These are phyloP conservation scores for Drosophila flavopinicola DNA, from an alignment of 2,888 invertebrate genomes.

Conservation along the genomic window DNA sequence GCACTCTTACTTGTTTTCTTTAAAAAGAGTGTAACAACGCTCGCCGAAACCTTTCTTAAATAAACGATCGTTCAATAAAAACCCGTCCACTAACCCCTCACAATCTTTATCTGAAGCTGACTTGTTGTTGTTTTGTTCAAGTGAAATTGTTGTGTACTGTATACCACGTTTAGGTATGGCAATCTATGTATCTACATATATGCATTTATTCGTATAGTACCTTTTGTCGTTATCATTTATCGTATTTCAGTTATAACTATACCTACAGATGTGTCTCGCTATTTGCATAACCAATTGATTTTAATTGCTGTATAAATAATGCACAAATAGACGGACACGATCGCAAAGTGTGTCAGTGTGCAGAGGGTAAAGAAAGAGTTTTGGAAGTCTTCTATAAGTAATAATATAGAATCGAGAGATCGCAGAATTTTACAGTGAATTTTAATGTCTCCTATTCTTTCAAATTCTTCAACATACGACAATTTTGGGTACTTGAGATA, in stretches of 20 bases:
- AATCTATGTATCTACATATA: slow-evolving; percentile 30
- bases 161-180: slow-evolving; percentile 60
- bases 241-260: slow-evolving; percentile 21
- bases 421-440: neutral
- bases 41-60: slow-evolving; percentile 75
- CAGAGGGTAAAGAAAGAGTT: neutral
- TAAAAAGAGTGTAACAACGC: slow-evolving; percentile 25
- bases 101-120: slow-evolving; percentile 5
- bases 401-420: neutral
- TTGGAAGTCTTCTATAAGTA: too few relatives aligned
- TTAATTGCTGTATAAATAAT: slow-evolving; percentile 63
- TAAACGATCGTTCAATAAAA: slow-evolving; percentile 28
- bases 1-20: too few relatives aligned
- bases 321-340: slow-evolving; percentile 14
- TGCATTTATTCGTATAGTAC: neutral
- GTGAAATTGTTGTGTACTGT: slow-evolving; percentile 59
- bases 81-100: slow-evolving; percentile 7
- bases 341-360: slow-evolving; percentile 57
- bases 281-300: slow-evolving; percentile 75
- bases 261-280: slow-evolving; percentile 19
- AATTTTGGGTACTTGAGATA: too few relatives aligned
- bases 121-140: slow-evolving; percentile 65
- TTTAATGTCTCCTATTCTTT: too few relatives aligned
- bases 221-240: slow-evolving; percentile 37
- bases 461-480: too few relatives aligned